Evolutionary conservation across 2,888 invertebrate genomes (phyloP).

Genomic region (Quadroppia sp.): DNA sequence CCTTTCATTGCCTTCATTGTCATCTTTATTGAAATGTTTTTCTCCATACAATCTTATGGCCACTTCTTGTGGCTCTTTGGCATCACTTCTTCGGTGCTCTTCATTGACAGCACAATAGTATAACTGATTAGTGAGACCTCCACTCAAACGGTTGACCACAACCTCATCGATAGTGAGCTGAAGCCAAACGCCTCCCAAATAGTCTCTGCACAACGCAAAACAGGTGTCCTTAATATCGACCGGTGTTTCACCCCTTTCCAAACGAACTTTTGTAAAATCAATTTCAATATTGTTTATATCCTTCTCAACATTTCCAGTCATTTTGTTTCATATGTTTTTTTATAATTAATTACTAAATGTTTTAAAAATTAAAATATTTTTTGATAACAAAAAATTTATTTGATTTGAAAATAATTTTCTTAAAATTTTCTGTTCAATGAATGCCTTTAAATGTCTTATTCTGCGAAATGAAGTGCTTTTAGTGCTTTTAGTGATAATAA

Average conservation of each 20-base stretch:
- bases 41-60: conserved; percentile 31
- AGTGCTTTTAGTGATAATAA: too few species aligned
- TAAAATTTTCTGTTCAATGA: too few species aligned
- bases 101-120: conserved; percentile 14
- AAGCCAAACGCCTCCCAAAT: conserved; percentile 17
- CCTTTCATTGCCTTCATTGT: conserved; percentile 6
- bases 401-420: too few species aligned
- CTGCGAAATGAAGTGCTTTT: too few species aligned
- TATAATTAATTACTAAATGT: too few species aligned
- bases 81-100: background rate
- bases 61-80: conserved; percentile 32
- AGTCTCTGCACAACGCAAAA: background rate
- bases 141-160: conserved; percentile 6
- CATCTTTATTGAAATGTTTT: conserved; percentile 28
- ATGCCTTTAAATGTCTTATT: too few species aligned
- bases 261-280: background rate
- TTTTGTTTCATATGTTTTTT: too few species aligned
- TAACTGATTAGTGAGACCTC: conserved; percentile 38
- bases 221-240: background rate
- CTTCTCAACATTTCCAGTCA: too few species aligned
- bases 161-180: background rate
- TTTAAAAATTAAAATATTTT: too few species aligned
- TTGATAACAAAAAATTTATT: too few species aligned
- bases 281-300: too few species aligned
- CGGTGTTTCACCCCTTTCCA: background rate